Evolutionary conservation across 2,888 invertebrate genomes (phyloP).

Genomic region (Ophioninae sp.): DNA sequence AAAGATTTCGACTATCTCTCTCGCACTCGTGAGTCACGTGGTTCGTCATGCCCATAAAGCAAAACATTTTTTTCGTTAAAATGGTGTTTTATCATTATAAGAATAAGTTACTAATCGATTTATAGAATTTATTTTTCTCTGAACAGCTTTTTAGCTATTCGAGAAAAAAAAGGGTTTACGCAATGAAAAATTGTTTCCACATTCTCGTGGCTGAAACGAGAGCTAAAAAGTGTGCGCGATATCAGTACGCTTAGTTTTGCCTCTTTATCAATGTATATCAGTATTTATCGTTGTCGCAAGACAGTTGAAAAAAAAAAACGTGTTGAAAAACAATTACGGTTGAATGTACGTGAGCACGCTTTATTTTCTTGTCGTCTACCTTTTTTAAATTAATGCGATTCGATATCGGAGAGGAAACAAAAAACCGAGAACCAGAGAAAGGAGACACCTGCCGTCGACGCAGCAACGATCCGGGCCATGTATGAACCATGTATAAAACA

Average conservation of each 20-base stretch:
- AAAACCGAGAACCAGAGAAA: slow-evolving; percentile 43
- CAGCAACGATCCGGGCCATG: slow-evolving; percentile 12
- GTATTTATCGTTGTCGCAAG: background rate
- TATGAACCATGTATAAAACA: slow-evolving; percentile 6
- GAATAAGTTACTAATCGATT: too few species aligned
- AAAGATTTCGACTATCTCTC: too few species aligned
- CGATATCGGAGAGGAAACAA: slow-evolving; percentile 28
- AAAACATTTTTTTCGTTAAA: too few species aligned
- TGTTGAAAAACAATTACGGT: slow-evolving; percentile 5
- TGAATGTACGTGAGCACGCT: slow-evolving; percentile 14
- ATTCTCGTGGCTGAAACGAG: too few species aligned
- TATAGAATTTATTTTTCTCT: too few species aligned
- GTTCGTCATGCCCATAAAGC: too few species aligned
- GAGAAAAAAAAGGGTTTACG: too few species aligned
- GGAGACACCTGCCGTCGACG: slow-evolving; percentile 56
- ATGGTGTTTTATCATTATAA: too few species aligned
- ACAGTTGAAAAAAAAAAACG: slow-evolving; percentile 2
- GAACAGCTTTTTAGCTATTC: too few species aligned
- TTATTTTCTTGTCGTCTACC: slow-evolving; percentile 7
- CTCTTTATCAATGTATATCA: slow-evolving; percentile 5
- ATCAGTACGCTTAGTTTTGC: background rate
- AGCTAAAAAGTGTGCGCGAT: background rate
- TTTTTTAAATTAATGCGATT: slow-evolving; percentile 12
- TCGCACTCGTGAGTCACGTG: too few species aligned
- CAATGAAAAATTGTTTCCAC: too few species aligned